Evolutionary conservation across 2,113 vertebrate species (phyloP), one percentile per base, ranked within the genome.

Genomic region (Pungitius pungitius): DNA sequence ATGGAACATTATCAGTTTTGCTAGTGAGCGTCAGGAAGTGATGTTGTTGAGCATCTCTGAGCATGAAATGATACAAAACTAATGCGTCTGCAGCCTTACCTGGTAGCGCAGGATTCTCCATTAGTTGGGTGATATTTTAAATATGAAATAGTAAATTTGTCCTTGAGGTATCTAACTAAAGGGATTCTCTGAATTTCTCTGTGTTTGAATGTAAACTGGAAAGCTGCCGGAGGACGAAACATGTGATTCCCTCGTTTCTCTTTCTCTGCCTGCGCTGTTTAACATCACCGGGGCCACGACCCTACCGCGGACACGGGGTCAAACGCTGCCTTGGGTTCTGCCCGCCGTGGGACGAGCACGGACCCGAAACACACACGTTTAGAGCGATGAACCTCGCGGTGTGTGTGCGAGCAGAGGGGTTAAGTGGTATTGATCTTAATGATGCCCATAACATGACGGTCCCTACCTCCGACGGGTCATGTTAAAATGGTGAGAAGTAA

Each of bases 251-350:
- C 72, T 27, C n/a, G 55, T 52, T 56, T 37, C 35, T 65, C 37
- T 43, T 52, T 45, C 14, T n/a, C 77, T 73, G 82, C 67, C 84
- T 54, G 42, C 47, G 47, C 47, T 59, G 57, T 33, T 84, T 56
- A 76, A 40, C 69, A 18, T 85, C 82, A 83, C 13, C 11, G 8
- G 8, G n/a, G n/a, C n/a, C n/a, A n/a, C n/a, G n/a, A n/a, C n/a
- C n/a, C n/a, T n/a, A n/a, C n/a, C n/a, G n/a, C n/a, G n/a, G n/a
- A n/a, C n/a, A n/a, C n/a, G n/a, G n/a, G n/a, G n/a, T 54, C 3
- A 39, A 84, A 17, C 33, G 51, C 18, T 71, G 72, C 77, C 62
- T 43, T 51, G 26, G 87, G n/a, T 26, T 71, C 59, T 24, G 33
- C 24, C 60, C 62, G 22, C 20, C n/a, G 27, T 9, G 45, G 8